These are phyloP conservation scores for Phocides pigmalion DNA, from an alignment of 1,140 invertebrate species.

Conservation along the genomic window DNA sequence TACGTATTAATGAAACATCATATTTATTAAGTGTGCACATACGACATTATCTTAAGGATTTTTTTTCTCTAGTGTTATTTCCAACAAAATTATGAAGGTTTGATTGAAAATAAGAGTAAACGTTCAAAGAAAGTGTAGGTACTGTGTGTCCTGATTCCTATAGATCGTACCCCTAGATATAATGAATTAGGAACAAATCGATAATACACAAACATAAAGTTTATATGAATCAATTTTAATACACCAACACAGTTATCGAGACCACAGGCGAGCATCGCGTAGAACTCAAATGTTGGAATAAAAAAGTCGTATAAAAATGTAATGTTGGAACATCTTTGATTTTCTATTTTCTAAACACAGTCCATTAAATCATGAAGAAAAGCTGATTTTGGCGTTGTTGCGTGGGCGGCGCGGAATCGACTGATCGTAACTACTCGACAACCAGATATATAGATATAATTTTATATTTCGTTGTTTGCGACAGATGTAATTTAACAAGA, in stretches of 20 bases:
- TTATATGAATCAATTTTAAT: not conserved
- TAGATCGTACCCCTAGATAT: too few relatives aligned
- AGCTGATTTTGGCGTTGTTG: slow-evolving; percentile 34
- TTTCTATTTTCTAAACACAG: slow-evolving; percentile 37
- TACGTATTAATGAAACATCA: too few relatives aligned
- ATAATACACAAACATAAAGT: not conserved
- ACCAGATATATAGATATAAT: slow-evolving; percentile 17
- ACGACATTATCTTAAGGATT: too few relatives aligned
- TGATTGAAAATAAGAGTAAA: too few relatives aligned
- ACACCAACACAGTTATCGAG: not conserved
- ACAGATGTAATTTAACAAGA: slow-evolving; percentile 15
- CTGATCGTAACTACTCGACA: slow-evolving; percentile 12
- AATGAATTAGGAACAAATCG: not conserved
- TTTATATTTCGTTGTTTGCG: slow-evolving; percentile 7
- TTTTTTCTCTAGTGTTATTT: too few relatives aligned
- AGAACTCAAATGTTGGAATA: not conserved
- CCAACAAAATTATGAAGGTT: too few relatives aligned
- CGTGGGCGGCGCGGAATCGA: slow-evolving; percentile 35
- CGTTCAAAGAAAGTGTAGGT: too few relatives aligned
- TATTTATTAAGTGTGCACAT: too few relatives aligned
- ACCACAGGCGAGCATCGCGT: not conserved
- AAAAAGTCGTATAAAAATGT: slow-evolving; percentile 10
- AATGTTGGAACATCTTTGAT: slow-evolving; percentile 7
- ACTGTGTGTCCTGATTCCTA: too few relatives aligned
- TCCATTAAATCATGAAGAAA: slow-evolving; percentile 36